Base-by-base conservation (phyloP, 2,113 vertebrate genomes). In the Manacus vitellinus region DNA sequence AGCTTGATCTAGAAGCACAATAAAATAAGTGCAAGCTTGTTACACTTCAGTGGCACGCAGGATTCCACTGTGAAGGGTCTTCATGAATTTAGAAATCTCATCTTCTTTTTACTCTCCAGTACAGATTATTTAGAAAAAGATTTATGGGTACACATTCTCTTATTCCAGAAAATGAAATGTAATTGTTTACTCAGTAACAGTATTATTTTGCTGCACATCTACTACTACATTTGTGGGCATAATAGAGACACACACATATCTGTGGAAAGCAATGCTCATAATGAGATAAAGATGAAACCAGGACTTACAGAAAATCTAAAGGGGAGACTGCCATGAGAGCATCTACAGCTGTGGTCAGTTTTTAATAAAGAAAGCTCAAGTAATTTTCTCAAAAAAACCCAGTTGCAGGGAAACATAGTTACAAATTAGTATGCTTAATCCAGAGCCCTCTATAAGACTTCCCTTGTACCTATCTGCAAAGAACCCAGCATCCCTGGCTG, bases 1-100 rank as follows among this genome's bases (percentile, higher is more conserved):
- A 74, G 71, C 59, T 89, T 96, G 92, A 92, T 93, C 85, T 71
- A 96, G 85, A 93, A 96, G 88, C 61, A 95, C 77, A 95, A 79
- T 89, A 93, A 82, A 97, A 95, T 95, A 39, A 39, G 39, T 39
- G 39, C 89, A 96, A 91, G 77, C 80, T 89, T 95, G 91, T 87
- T 93, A 88, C 94, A 97, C 78, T 95, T 83, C 92, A 68, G 70
- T 37, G 71, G 41, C 65, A 77, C 44, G 54, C 49, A 86, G 62
- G 54, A 86, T 70, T 87, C 71, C n/a, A 76, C 13, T 77, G 54
- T 56, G 90, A 92, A 87, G 27, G 56, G 44, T 80, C 71, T 78
- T 78, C 80, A 75, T 76, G 89, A 95, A 94, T 93, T 95, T 89
- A 87, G 80, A 87, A 97, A 91, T 46, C 80, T 91, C 74, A 83